Base-by-base conservation (phyloP, 2,113 vertebrate genomes). In the Apaloderma vittatum region DNA sequence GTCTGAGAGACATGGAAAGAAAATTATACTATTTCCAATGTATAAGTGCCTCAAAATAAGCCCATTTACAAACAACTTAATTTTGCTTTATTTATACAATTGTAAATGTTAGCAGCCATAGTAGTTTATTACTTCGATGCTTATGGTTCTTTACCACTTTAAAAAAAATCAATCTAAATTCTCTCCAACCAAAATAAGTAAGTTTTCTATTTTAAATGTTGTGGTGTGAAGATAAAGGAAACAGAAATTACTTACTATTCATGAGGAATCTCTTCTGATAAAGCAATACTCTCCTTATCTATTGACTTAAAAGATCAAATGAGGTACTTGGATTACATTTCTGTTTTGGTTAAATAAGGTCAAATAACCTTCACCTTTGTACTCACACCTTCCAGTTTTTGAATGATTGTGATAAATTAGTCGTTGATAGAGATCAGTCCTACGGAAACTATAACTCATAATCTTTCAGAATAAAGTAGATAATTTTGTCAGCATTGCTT, bases 331-430 rank as follows among this genome's bases (percentile, higher is more conserved):
- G 37, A 27, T 95, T 97, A 71, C 55, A 22, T 77, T 91, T 96
- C 68, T 97, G 55, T 93, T 97, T 91, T 97, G 63, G 40, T 91
- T 91, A 88, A 80, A 48, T 73, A 75, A 93, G 88, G 86, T 93
- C 92, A 97, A 95, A 90, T 90, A 87, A 86, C 86, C 90, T 92
- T 83, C 72, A 86, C 77, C 83, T 86, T 58, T 78, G 12, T 86
- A 89, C 27, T 87, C 48, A 97, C 89, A 89, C 63, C 71, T 91
- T 94, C 22, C 40, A 75, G 3, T 57, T 84, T 68, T 81, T 79
- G 77, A 86, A 88, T 74, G 70, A 91, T 74, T 88, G 29, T 93
- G 86, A 96, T 96, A 77, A 82, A 97, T 96, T 90, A 87, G 74
- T 87, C n/a, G 5, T 62, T 94, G 74, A 91, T 74, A 78, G 76